phyloP scores from a whole-genome alignment of 2,797 vertebrate genomes.

The Amniataba percoides region DNA sequence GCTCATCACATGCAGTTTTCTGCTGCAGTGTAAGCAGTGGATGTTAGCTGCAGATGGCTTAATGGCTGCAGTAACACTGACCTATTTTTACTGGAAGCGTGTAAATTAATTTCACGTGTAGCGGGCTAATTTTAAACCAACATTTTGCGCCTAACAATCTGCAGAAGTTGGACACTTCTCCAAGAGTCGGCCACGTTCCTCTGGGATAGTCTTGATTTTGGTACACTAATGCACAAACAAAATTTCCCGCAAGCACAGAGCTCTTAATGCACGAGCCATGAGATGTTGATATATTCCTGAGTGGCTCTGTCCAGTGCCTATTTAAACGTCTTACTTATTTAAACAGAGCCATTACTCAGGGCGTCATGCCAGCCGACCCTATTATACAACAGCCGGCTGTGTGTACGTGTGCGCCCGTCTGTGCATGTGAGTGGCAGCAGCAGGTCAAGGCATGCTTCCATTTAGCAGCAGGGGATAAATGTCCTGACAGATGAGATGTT shows the following conservation, averaged over 20 bases:
- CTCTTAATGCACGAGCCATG: neutral
- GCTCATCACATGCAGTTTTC: conserved; percentile 30
- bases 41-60: conserved; percentile 44
- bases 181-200: neutral
- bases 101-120: conserved; percentile 49
- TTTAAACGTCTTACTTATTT: conserved; percentile 47
- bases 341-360: conserved; percentile 43
- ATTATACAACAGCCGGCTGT: conserved; percentile 41
- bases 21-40: conserved; percentile 7
- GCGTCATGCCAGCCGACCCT: conserved; percentile 33
- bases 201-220: conserved; percentile 10
- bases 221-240: conserved; percentile 8
- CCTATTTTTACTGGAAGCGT: conserved; percentile 48
- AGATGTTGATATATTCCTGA: conserved; percentile 33
- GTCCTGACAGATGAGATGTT: conserved; percentile 80
- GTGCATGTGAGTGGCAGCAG: conserved; percentile 41
- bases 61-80: conserved; percentile 35
- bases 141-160: conserved; percentile 27
- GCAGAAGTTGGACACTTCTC: conserved; percentile 25
- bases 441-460: conserved; percentile 77
- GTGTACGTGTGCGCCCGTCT: conserved; percentile 28
- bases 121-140: conserved; percentile 35
- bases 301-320: conserved; percentile 21
- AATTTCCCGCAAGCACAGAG: conserved; percentile 7
- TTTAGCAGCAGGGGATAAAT: conserved; percentile 78